Percentiles rank a stretch among this genome's conserved stretches.
phyloP scores from a whole-genome alignment of 2,797 vertebrate species.

The Lepilemur septentrionalis region DNA sequence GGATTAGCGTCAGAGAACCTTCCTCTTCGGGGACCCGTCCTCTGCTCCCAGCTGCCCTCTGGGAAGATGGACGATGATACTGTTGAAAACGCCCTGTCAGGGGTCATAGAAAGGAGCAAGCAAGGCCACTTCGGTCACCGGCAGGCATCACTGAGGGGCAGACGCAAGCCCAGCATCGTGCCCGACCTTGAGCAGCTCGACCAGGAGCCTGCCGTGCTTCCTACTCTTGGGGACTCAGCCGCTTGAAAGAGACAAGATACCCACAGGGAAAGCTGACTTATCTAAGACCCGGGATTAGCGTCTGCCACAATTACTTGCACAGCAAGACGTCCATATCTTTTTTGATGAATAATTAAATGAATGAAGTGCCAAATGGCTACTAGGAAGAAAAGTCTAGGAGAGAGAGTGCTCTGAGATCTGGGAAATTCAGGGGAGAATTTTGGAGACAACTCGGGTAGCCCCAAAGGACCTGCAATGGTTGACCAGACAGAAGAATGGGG shows the following conservation, averaged over 20 bases:
- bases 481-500: background rate
- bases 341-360: constrained; percentile 71
- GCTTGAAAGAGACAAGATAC: constrained; percentile 45
- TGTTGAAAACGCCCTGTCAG: background rate
- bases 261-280: constrained; percentile 34
- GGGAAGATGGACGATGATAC: background rate
- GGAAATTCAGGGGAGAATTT: background rate
- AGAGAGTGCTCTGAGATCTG: background rate
- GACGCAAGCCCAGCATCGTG: background rate
- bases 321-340: constrained; percentile 39
- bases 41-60: background rate
- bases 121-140: background rate
- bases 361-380: constrained; percentile 35
- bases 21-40: background rate
- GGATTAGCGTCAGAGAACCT: background rate
- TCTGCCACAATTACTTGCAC: constrained; percentile 21
- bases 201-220: background rate
- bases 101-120: background rate
- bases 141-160: background rate
- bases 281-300: background rate
- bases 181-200: background rate
- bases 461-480: background rate
- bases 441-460: background rate
- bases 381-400: background rate
- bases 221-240: background rate